Evolutionary conservation across 2,888 invertebrate species (phyloP), one percentile per base, ranked within the genome.

Genomic region (Camptogramma bilineatum): DNA sequence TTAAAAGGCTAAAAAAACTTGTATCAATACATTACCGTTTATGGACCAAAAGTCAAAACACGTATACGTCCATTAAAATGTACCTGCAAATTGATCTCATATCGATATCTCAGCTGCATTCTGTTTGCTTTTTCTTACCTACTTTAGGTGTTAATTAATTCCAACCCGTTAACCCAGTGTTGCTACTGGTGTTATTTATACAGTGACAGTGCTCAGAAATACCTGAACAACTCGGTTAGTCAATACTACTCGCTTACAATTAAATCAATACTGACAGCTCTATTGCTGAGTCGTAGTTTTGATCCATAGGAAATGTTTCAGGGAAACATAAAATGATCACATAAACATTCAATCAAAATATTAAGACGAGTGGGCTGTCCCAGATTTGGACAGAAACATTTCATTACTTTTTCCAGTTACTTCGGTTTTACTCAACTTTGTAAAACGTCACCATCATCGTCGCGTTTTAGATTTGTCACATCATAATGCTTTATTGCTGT

Each of bases 141-240:
- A 70, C 73, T 65, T 69, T 57, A 73, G 66, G 68, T 73, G 73
- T 69, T 73, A 74, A 74, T 74, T 73, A 73, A 73, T 71, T 64
- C 70, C 70, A 69, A 68, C 70, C 74, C 69, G 70, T 69, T 74
- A 73, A 73, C 72, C 71, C 69, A 73, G 69, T 74, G 69, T 65
- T 64, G 64, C 64, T 59, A 53, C 58, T 56, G 63, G 57, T 55
- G 28, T 56, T 64, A 56, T 64, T 60, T 64, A 65, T 57, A 50
- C 57, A 57, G 52, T 52, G 53, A 52, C 57, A 48, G 55, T 56
- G 53, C 61, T 50, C 57, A 53, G 18, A 65, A 65, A 48, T 50
- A 31, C n/a, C 52, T 64, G 42, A 56, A 47, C 52, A 48, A 48
- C 16, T 54, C 28, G 3, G 31, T 16, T 63, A 0, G 24, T 4